Evolutionary conservation across 2,113 vertebrate genomes (phyloP).

Genomic region (Chaetura pelagica): DNA sequence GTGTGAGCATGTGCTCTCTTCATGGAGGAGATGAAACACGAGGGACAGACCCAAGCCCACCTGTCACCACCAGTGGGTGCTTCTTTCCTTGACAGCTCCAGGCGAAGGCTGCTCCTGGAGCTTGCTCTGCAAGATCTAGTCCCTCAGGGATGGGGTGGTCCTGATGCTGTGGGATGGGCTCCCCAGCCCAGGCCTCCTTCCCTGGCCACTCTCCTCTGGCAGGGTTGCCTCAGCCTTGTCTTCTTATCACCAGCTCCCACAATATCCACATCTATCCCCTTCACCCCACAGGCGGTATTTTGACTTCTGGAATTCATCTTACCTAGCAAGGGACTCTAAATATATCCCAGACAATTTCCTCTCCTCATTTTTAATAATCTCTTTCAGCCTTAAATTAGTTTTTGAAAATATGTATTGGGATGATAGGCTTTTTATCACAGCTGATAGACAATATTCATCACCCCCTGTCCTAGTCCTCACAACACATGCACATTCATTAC

Average conservation of each 20-base stretch:
- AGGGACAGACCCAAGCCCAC: neutral
- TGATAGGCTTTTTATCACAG: constrained; percentile 48
- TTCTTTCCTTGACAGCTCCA: too few relatives aligned
- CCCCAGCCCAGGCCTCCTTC: neutral
- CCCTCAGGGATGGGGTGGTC: neutral
- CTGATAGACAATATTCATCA: constrained; percentile 43
- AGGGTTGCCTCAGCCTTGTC: neutral
- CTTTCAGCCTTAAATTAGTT: constrained; percentile 38
- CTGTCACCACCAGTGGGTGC: too few relatives aligned
- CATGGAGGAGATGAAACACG: neutral
- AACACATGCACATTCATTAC: neutral
- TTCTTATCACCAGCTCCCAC: neutral
- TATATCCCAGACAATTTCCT: constrained; percentile 42
- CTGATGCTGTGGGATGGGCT: neutral
- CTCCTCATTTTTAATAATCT: constrained; percentile 53
- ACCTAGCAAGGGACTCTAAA: constrained; percentile 21
- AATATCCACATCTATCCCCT: neutral
- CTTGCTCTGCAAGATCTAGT: neutral
- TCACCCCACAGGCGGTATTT: neutral
- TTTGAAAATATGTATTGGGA: constrained; percentile 33
- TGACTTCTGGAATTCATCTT: constrained; percentile 43
- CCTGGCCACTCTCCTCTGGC: rapidly evolving
- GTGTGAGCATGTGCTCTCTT: rapidly evolving
- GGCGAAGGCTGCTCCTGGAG: too few relatives aligned
- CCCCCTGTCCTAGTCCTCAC: neutral